Percentiles rank a stretch among this genome's conserved stretches.
Evolutionary conservation across 35 echinoderm and acorn worm species (phyloP).

Genomic region (Apostichopus californicus): DNA sequence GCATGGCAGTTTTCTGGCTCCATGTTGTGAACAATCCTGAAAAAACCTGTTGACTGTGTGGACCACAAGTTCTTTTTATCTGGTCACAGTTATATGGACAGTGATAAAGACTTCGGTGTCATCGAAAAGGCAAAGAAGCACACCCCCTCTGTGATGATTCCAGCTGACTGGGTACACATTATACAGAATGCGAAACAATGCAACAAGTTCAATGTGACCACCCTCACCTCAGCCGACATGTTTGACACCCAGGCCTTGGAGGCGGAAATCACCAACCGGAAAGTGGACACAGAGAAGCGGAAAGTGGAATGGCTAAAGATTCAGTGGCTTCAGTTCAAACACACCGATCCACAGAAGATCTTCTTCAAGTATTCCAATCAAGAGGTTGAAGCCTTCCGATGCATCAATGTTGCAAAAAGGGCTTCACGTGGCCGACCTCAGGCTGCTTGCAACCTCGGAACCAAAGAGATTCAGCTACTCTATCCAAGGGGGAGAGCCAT

Average conservation of each 20-base stretch:
- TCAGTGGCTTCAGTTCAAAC: constrained; percentile 9
- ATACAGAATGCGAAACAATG: no score
- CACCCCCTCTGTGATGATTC: neutral
- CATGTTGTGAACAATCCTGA: neutral
- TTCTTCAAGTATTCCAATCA: constrained; percentile 31
- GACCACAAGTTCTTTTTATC: neutral
- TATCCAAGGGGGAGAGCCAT: neutral
- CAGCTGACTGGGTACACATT: no score
- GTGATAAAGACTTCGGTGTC: neutral
- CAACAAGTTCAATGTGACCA: no score
- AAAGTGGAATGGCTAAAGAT: neutral
- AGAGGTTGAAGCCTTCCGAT: constrained; percentile 16
- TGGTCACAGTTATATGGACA: constrained; percentile 1
- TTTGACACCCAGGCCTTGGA: neutral
- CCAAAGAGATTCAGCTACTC: neutral
- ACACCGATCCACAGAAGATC: constrained; percentile 10
- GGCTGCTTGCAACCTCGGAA: neutral
- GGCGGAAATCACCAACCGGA: neutral
- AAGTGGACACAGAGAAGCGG: neutral
- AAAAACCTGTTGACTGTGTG: neutral
- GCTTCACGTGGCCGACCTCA: neutral
- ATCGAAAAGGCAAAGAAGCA: neutral
- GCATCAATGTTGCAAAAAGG: constrained; percentile 3
- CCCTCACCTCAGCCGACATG: no score
- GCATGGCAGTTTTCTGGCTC: neutral